phyloP scores from a whole-genome alignment of 2,113 vertebrate species.

The Apteryx owenii region DNA sequence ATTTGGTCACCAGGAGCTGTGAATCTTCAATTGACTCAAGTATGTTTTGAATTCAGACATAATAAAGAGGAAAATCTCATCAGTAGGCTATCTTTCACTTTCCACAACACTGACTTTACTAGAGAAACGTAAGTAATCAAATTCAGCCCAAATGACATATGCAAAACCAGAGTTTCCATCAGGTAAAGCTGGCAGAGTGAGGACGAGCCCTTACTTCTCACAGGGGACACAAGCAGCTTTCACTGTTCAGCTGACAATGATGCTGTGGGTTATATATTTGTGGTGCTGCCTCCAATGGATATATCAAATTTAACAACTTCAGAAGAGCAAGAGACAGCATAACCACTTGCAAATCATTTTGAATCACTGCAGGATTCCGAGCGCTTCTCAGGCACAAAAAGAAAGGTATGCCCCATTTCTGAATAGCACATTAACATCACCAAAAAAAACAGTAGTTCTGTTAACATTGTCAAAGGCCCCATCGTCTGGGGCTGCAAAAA shows the following conservation, averaged over 20 bases:
- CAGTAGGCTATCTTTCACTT: background rate
- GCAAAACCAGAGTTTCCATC: background rate
- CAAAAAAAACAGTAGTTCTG: background rate
- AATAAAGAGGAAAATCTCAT: background rate
- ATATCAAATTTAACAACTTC: background rate
- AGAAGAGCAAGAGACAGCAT: background rate
- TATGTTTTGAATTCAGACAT: background rate
- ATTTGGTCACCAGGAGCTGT: background rate
- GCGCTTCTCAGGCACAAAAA: background rate
- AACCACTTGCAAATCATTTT: background rate
- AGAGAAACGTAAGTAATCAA: background rate
- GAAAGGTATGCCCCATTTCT: background rate
- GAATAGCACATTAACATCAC: background rate
- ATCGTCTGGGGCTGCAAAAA: background rate
- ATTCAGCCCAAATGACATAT: rapidly evolving
- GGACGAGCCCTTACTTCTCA: background rate
- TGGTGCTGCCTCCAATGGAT: background rate
- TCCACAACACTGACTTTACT: background rate
- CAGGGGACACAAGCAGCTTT: background rate
- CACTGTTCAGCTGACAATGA: background rate
- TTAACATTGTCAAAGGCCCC: rapidly evolving
- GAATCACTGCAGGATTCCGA: background rate
- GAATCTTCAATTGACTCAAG: background rate
- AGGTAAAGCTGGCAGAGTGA: rapidly evolving
- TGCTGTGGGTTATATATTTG: background rate